These are phyloP conservation scores for Tanypteryx hageni DNA, from an alignment of 2,888 invertebrate genomes.

Conservation along the genomic window DNA sequence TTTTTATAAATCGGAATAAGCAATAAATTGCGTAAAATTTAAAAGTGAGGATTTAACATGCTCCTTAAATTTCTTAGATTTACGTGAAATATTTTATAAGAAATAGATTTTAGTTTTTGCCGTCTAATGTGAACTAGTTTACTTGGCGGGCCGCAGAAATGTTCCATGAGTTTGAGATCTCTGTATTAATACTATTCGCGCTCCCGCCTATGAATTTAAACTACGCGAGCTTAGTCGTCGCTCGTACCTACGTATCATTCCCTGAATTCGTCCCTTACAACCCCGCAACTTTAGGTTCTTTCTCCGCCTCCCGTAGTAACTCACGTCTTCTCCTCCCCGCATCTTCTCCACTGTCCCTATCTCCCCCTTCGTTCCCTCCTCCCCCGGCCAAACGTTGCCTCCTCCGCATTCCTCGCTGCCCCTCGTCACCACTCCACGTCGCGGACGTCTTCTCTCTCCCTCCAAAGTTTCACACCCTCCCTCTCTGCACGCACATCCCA, in stretches of 20 bases:
- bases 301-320: background rate
- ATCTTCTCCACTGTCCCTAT: background rate
- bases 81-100: too few species aligned
- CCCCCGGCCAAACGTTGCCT: background rate
- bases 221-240: background rate
- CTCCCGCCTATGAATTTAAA: background rate
- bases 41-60: too few species aligned
- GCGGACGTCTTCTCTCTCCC: slow-evolving; percentile 12
- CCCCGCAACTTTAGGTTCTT: background rate
- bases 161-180: too few species aligned
- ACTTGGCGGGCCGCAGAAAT: too few species aligned
- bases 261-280: background rate
- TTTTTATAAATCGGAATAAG: too few species aligned
- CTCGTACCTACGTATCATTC: background rate
- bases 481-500: background rate
- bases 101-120: too few species aligned
- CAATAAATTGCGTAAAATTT: too few species aligned
- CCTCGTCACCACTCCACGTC: slow-evolving; percentile 56
- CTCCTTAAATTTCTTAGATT: too few species aligned
- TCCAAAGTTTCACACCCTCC: background rate
- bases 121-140: too few species aligned
- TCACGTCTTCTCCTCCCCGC: background rate
- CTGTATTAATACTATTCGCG: too few species aligned
- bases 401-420: slow-evolving; percentile 40
- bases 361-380: background rate